phyloP scores from a whole-genome alignment of 2,113 vertebrate genomes.

The Erinaceus europaeus region DNA sequence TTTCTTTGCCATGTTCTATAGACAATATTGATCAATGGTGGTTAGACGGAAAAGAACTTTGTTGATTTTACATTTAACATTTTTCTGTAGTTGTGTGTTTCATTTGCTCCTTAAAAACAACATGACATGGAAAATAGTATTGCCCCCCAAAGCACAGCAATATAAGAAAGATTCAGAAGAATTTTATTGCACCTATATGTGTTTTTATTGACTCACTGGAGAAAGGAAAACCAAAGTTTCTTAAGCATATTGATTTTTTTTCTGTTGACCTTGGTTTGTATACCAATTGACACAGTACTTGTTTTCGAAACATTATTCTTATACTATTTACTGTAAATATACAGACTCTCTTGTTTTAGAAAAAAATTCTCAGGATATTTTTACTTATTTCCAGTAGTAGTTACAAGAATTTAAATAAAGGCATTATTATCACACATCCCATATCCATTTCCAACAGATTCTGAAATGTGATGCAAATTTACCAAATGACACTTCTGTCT shows the following conservation, averaged over 20 bases:
- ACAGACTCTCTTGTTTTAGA: neutral
- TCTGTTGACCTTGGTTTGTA: neutral
- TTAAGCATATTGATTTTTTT: neutral
- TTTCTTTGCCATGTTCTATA: neutral
- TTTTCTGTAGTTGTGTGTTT: neutral
- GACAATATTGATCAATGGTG: neutral
- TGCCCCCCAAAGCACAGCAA: neutral
- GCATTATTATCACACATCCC: neutral
- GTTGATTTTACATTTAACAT: neutral
- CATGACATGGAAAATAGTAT: neutral
- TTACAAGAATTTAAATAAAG: neutral
- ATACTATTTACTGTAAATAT: neutral
- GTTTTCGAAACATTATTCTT: neutral
- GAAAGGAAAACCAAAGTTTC: neutral
- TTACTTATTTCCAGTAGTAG: neutral
- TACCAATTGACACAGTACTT: neutral
- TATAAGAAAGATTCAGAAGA: neutral
- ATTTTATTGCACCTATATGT: neutral
- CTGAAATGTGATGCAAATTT: neutral
- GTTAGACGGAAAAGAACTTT: neutral
- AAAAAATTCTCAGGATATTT: neutral
- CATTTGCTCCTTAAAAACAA: neutral
- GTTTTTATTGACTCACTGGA: neutral
- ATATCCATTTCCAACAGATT: neutral
- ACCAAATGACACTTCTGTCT: neutral